Evolutionary conservation across 2,888 invertebrate species (phyloP).

Genomic region (Drosophila pseudotalamancana): DNA sequence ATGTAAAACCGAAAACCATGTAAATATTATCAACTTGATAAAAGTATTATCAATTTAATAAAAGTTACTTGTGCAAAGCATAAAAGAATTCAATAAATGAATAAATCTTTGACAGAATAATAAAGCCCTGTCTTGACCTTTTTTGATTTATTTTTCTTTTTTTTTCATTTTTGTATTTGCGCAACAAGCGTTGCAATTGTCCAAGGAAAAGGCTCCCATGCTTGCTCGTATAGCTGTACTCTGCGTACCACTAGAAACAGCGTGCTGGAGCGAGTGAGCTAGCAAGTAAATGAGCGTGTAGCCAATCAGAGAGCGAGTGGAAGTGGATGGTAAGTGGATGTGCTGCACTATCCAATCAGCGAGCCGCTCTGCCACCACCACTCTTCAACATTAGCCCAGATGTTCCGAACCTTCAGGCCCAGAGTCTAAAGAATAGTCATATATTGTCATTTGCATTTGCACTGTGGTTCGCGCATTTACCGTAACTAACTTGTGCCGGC

Average conservation of each 20-base stretch:
- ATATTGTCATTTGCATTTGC: conserved; percentile 46
- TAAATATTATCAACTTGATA: no score
- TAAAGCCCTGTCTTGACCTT: neutral
- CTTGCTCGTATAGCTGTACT: conserved; percentile 4
- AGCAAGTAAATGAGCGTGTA: neutral
- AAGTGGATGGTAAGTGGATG: conserved; percentile 36
- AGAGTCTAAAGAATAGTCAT: conserved; percentile 28
- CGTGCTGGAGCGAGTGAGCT: conserved; percentile 1
- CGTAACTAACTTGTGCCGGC: conserved; percentile 31
- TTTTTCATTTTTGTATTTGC: no score
- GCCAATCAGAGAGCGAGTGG: conserved; percentile 27
- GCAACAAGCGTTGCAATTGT: conserved; percentile 13
- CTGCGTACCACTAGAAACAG: neutral
- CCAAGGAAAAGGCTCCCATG: neutral
- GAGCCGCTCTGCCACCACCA: conserved; percentile 14
- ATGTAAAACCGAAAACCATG: no score
- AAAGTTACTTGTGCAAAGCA: neutral
- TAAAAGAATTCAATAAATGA: neutral
- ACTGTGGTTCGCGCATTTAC: conserved; percentile 33
- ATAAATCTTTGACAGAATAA: neutral
- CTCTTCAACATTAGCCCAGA: conserved; percentile 15
- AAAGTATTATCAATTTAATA: neutral
- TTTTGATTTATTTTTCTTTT: no score
- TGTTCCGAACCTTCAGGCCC: conserved; percentile 2
- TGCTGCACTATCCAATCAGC: conserved; percentile 40